Evolutionary conservation across 2,797 vertebrate genomes (phyloP).

Genomic region (Pristis pectinata): DNA sequence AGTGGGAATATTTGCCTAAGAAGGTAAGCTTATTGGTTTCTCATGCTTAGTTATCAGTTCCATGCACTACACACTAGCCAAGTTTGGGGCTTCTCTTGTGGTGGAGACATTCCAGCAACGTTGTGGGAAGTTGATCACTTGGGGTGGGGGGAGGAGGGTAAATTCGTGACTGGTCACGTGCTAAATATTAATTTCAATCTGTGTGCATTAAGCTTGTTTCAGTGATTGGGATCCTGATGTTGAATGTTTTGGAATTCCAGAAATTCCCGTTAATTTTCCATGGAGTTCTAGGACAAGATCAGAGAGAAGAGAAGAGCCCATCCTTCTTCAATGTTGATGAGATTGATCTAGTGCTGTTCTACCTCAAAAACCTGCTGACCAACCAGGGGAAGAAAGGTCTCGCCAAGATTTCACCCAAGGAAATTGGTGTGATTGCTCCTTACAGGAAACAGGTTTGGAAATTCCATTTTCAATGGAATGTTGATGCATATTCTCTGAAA

Average conservation of each 20-base stretch:
- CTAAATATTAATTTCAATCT: not conserved
- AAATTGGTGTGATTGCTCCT: slow-evolving; percentile 85
- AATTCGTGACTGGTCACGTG: not conserved
- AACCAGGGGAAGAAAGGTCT: slow-evolving; percentile 61
- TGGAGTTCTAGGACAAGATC: slow-evolving; percentile 69
- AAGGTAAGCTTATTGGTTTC: slow-evolving; percentile 53
- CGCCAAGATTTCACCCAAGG: slow-evolving; percentile 56
- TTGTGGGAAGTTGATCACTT: not conserved
- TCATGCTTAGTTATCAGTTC: not conserved
- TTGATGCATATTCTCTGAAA: not conserved
- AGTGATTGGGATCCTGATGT: too few relatives aligned
- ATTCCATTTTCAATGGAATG: not conserved
- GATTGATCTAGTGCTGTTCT: slow-evolving; percentile 67
- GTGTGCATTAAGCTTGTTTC: not conserved
- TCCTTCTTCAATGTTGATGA: slow-evolving; percentile 86
- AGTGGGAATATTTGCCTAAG: slow-evolving; percentile 70
- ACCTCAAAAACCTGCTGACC: slow-evolving; percentile 71
- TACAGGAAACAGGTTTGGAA: slow-evolving; percentile 85
- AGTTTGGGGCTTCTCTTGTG: not conserved
- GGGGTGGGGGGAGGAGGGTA: not conserved
- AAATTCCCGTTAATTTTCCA: slow-evolving; percentile 86
- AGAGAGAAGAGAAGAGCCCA: slow-evolving; percentile 73
- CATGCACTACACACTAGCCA: not conserved
- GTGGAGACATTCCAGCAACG: too few relatives aligned
- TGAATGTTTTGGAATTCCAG: slow-evolving; percentile 50